phyloP scores from a whole-genome alignment of 2,888 invertebrate species.

The Polylopha cassiicola region DNA sequence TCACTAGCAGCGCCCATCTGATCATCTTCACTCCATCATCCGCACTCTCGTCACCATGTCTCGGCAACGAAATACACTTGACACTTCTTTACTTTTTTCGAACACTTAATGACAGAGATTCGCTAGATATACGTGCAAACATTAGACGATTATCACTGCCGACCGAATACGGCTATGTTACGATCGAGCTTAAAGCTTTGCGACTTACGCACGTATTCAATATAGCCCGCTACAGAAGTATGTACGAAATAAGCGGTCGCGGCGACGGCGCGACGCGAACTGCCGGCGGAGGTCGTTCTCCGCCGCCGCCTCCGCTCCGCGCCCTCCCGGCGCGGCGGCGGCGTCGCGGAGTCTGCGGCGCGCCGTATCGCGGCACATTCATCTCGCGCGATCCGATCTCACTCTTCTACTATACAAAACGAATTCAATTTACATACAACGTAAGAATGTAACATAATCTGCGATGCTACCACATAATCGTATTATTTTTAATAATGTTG shows the following conservation, averaged over 20 bases:
- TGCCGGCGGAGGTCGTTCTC: no score
- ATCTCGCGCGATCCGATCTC: constrained; percentile 9
- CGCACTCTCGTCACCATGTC: not conserved
- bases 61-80: not conserved
- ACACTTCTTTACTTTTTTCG: not conserved
- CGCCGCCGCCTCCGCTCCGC: constrained; percentile 6
- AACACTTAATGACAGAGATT: not conserved
- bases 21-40: not conserved
- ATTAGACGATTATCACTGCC: no score
- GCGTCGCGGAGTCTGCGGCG: constrained; percentile 17
- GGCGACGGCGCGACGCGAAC: constrained; percentile 11
- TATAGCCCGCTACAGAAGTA: not conserved
- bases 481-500: no score
- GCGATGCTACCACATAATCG: no score
- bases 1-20: constrained; percentile 5
- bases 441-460: no score
- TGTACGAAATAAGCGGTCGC: not conserved
- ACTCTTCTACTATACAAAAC: no score
- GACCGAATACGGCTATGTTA: no score
- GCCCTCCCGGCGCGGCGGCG: constrained; percentile 7
- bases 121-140: no score
- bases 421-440: no score
- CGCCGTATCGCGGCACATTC: constrained; percentile 11
- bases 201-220: not conserved
- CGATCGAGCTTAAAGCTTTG: not conserved